Evolutionary conservation across 1,140 invertebrate genomes (phyloP).

Genomic region (Drosophila sucinea): DNA sequence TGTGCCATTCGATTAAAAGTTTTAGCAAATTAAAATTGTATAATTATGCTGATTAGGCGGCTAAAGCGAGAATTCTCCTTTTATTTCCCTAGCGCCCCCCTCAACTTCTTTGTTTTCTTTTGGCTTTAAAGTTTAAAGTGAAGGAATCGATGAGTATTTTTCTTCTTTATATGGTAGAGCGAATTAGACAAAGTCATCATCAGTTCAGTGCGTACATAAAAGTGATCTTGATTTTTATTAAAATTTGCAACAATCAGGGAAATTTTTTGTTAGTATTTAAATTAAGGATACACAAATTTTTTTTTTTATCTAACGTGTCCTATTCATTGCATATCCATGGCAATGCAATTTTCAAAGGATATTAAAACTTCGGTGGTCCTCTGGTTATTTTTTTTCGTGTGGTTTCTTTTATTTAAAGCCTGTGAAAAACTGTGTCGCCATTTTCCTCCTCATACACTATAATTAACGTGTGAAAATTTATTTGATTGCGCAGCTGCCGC

Average conservation of each 20-base stretch:
- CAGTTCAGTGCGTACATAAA: no score
- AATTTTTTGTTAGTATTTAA: no score
- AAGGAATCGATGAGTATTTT: background rate
- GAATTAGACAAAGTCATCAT: no score
- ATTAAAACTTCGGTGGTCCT: background rate
- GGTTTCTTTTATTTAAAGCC: constrained; percentile 12
- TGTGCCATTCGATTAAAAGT: constrained; percentile 71
- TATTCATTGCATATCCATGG: no score
- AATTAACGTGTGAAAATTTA: constrained; percentile 74
- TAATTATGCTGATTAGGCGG: constrained; percentile 73
- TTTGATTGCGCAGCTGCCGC: constrained; percentile 50
- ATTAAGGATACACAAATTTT: no score
- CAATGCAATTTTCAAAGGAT: no score
- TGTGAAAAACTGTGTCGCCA: constrained; percentile 48
- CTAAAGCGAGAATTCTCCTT: constrained; percentile 41
- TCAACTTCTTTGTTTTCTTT: background rate
- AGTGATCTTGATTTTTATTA: no score
- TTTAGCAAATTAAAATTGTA: constrained; percentile 75
- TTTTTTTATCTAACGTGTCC: no score
- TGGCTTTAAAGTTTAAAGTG: background rate
- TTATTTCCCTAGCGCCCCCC: background rate
- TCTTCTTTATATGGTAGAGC: background rate
- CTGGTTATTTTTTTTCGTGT: background rate
- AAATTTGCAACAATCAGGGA: no score
- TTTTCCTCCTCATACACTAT: constrained; percentile 26